Conservation (phyloP, 92 coral and sea anemone species). For the Bergia puertoricense region DNA sequence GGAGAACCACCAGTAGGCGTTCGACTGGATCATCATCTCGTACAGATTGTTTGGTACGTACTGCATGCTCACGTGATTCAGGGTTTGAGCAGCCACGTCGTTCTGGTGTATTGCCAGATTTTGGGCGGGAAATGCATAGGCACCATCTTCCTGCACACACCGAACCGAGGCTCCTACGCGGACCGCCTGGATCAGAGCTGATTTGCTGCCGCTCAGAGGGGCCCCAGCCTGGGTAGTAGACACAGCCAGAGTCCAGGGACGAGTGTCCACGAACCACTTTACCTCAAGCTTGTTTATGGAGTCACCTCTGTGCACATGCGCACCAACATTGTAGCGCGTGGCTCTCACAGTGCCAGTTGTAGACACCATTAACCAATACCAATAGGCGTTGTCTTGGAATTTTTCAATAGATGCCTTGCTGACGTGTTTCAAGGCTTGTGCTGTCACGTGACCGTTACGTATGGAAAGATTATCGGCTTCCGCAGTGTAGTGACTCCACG, state of each 20-base stretch:
- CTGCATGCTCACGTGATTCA: slow-evolving; percentile 73
- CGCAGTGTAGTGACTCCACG: slow-evolving; percentile 56
- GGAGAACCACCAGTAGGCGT: slow-evolving; percentile 90
- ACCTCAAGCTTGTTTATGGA: slow-evolving; percentile 33
- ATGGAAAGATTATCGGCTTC: slow-evolving; percentile 84
- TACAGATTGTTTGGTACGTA: slow-evolving; percentile 44
- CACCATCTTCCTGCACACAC: slow-evolving; percentile 54
- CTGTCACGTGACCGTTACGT: slow-evolving; percentile 81
- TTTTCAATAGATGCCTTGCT: slow-evolving; percentile 54
- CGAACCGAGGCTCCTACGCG: slow-evolving; percentile 82
- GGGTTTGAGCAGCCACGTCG: slow-evolving; percentile 73
- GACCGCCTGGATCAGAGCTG: slow-evolving; percentile 65
- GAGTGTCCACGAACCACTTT: slow-evolving; percentile 79
- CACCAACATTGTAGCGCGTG: slow-evolving; percentile 69
- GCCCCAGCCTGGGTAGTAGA: slow-evolving; percentile 52
- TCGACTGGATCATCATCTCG: slow-evolving; percentile 67
- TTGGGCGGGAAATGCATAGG: slow-evolving; percentile 75
- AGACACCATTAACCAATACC: slow-evolving; percentile 86
- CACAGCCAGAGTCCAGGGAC: slow-evolving; percentile 66
- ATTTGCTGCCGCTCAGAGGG: slow-evolving; percentile 50
- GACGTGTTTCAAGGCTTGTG: slow-evolving; percentile 78
- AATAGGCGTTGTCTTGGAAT: slow-evolving; percentile 74
- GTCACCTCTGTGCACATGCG: slow-evolving; percentile 47
- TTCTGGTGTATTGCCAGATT: slow-evolving; percentile 62
- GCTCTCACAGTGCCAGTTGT: slow-evolving; percentile 77